These are phyloP conservation scores for Apteryx mantelli DNA, from an alignment of 2,113 vertebrate genomes.

Conservation along the genomic window DNA sequence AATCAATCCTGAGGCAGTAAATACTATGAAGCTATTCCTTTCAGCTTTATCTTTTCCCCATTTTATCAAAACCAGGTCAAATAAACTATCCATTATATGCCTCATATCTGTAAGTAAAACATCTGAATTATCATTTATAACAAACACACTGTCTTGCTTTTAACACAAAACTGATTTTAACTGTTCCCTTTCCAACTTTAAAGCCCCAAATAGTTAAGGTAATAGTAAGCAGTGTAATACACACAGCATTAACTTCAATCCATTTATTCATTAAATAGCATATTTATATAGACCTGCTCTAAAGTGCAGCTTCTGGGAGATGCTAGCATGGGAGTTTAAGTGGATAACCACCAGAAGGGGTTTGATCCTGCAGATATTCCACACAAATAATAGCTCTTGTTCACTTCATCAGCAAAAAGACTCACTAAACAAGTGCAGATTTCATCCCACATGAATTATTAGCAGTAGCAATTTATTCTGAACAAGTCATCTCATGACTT, in stretches of 20 bases:
- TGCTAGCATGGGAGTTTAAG: background rate
- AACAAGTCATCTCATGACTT: background rate
- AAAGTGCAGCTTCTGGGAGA: background rate
- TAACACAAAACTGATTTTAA: background rate
- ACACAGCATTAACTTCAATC: background rate
- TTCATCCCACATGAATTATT: background rate
- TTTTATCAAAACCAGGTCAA: background rate
- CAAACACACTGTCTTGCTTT: background rate
- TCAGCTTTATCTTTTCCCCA: background rate
- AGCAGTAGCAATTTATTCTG: background rate
- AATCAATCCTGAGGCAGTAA: background rate
- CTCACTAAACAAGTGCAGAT: background rate
- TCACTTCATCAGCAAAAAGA: background rate
- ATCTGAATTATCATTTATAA: background rate
- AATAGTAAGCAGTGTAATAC: background rate
- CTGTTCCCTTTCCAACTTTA: background rate
- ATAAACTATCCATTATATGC: background rate
- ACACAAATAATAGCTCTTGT: background rate
- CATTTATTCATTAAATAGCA: background rate
- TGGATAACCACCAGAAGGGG: background rate
- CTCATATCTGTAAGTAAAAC: background rate
- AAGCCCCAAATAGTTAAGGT: background rate
- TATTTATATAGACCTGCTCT: background rate
- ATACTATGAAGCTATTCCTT: background rate
- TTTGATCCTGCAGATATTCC: background rate